phyloP scores from a whole-genome alignment of 2,113 vertebrate species.

The Macrotus californicus region DNA sequence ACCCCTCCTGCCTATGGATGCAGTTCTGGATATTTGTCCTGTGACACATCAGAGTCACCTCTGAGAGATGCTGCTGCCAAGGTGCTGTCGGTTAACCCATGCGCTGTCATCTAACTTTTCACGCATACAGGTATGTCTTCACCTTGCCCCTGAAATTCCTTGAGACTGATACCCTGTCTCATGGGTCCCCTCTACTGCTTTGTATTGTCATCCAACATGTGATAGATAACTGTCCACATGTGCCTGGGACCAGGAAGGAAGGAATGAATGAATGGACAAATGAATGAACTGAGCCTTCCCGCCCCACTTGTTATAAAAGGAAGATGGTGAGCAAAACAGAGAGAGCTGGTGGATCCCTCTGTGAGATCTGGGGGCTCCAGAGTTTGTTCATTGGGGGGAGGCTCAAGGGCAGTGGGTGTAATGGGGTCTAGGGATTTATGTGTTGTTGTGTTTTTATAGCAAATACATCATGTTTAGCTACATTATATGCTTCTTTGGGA shows the following conservation, averaged over 20 bases:
- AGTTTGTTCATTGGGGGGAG: rapidly evolving
- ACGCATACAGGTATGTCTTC: not conserved
- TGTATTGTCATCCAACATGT: not conserved
- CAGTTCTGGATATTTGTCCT: not conserved
- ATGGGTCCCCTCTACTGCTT: not conserved
- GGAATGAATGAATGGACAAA: not conserved
- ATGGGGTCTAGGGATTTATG: not conserved
- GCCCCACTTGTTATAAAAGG: not conserved
- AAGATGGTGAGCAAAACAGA: not conserved
- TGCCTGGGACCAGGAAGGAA: not conserved
- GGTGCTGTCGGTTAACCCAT: not conserved
- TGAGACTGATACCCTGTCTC: not conserved
- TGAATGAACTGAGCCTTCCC: not conserved
- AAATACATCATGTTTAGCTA: not conserved
- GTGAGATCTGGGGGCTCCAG: not conserved
- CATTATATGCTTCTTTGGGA: not conserved
- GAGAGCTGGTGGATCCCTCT: not conserved
- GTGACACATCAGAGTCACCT: not conserved
- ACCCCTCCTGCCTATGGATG: not conserved
- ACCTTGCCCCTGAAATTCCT: not conserved
- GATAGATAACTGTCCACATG: not conserved
- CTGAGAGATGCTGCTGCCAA: not conserved
- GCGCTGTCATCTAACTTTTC: not conserved
- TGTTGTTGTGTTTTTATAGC: not conserved
- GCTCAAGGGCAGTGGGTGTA: not conserved